Evolutionary conservation across 2,113 vertebrate species (phyloP).

Genomic region (Zootoca vivipara): DNA sequence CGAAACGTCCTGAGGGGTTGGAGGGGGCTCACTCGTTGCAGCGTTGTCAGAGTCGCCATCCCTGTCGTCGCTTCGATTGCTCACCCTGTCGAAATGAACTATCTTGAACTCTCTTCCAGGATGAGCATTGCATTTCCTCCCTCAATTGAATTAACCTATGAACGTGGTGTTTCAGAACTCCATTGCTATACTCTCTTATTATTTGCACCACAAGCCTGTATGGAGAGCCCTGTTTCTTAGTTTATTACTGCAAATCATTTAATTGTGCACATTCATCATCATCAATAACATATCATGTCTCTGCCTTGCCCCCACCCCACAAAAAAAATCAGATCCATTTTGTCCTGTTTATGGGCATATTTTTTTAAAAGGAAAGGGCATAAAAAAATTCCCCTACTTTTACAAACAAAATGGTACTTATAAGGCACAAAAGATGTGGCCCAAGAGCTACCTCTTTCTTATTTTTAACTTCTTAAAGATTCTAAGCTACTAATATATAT

Average conservation of each 20-base stretch:
- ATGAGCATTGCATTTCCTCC: not conserved
- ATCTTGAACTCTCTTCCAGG: slow-evolving; percentile 11
- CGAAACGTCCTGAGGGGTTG: slow-evolving; percentile 74
- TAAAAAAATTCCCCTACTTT: too few relatives aligned
- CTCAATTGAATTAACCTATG: not conserved
- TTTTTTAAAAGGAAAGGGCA: too few relatives aligned
- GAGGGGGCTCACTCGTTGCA: slow-evolving; percentile 72
- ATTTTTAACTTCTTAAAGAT: too few relatives aligned
- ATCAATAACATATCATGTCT: too few relatives aligned
- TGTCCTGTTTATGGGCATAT: not conserved
- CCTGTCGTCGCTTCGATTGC: slow-evolving; percentile 81
- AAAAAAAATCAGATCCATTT: not conserved
- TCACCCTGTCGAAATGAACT: slow-evolving; percentile 73
- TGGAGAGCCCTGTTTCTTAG: not conserved
- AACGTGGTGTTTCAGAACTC: not conserved
- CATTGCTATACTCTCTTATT: not conserved
- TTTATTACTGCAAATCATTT: not conserved
- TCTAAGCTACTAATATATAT: too few relatives aligned
- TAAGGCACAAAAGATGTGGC: too few relatives aligned
- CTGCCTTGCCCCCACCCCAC: too few relatives aligned
- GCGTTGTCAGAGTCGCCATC: slow-evolving; percentile 76
- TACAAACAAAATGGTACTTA: too few relatives aligned
- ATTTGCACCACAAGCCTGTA: not conserved
- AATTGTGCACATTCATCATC: not conserved
- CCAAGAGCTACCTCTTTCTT: too few relatives aligned